A percentile compares a stretch with the other conserved stretches of the same genome.
These are phyloP conservation scores for Brachirus orientalis DNA, from an alignment of 2,113 vertebrate genomes.

Conservation along the genomic window DNA sequence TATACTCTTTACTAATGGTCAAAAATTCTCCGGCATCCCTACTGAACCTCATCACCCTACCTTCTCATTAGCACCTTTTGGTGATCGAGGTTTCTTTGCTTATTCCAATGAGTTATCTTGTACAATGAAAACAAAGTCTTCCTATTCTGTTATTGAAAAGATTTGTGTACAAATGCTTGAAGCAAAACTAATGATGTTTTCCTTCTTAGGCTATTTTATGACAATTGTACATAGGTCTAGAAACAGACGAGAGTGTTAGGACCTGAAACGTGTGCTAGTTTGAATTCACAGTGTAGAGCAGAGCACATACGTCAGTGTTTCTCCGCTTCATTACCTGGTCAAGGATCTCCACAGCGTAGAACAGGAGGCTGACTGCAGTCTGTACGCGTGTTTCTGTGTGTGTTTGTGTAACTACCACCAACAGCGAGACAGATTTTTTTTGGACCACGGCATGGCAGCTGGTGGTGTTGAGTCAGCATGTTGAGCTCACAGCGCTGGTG, in stretches of 20 bases:
- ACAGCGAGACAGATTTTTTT: conserved; percentile 41
- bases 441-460: conserved; percentile 38
- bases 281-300: conserved; percentile 17
- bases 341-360: conserved; percentile 55
- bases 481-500: conserved; percentile 58
- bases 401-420: conserved; percentile 34
- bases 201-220: too few species aligned
- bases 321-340: conserved; percentile 68
- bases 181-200: too few species aligned
- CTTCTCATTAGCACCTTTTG: too few species aligned
- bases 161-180: too few species aligned
- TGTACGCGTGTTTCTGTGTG: conserved; percentile 20
- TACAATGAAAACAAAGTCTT: too few species aligned
- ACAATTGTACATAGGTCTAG: not conserved
- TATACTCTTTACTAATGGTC: too few species aligned
- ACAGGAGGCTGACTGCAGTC: conserved; percentile 58
- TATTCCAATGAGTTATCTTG: too few species aligned
- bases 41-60: too few species aligned
- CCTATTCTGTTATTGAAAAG: too few species aligned
- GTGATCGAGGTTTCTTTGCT: too few species aligned
- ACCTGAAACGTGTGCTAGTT: conserved; percentile 2
- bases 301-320: conserved; percentile 40
- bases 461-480: conserved; percentile 56
- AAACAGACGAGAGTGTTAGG: not conserved
- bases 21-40: too few species aligned